Evolutionary conservation across 2,113 vertebrate species (phyloP).

Genomic region (Cephalopholis sonnerati): DNA sequence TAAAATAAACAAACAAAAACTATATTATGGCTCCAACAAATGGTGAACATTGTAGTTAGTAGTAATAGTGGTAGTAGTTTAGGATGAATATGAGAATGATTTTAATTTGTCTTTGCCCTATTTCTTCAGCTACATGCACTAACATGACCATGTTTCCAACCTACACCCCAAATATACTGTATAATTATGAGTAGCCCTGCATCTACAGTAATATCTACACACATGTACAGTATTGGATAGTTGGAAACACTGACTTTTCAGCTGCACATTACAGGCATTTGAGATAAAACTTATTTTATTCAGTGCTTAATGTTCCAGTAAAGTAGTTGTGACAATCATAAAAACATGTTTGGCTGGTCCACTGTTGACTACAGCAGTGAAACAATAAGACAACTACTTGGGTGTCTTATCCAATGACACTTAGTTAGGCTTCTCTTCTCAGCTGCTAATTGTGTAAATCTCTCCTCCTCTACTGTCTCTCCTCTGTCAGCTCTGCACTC

Average conservation of each 20-base stretch:
- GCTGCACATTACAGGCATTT: not conserved
- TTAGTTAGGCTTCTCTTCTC: slow-evolving; percentile 35
- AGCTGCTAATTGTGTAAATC: slow-evolving; percentile 2
- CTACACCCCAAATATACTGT: not conserved
- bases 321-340: not conserved
- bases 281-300: not conserved
- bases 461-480: not conserved
- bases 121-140: too few relatives aligned
- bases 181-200: not conserved
- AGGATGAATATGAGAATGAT: too few relatives aligned
- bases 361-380: not conserved
- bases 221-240: not conserved
- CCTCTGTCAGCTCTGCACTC: not conserved
- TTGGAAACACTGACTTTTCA: not conserved
- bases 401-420: not conserved
- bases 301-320: not conserved
- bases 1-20: too few relatives aligned
- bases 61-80: too few relatives aligned
- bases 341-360: not conserved
- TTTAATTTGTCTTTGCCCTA: not conserved
- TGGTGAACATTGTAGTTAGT: too few relatives aligned
- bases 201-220: not conserved
- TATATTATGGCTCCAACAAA: too few relatives aligned
- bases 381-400: not conserved
- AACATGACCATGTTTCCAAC: too few relatives aligned